Base-by-base conservation (phyloP, 2,113 vertebrate genomes). In the Opisthocomus hoazin region DNA sequence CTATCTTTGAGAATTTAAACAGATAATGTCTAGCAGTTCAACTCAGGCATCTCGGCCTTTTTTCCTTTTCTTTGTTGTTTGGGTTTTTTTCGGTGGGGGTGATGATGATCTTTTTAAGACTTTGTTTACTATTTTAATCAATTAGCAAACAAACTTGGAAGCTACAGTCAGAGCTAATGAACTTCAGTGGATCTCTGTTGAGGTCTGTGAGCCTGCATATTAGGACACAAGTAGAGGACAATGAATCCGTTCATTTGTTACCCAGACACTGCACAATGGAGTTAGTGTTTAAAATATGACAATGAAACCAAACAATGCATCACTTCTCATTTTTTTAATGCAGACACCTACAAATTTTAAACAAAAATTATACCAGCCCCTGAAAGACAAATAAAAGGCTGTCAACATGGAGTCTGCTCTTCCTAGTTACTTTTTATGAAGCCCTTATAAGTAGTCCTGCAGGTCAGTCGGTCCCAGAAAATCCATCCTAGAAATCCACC, bases 11-110 rank as follows among this genome's bases (percentile, higher is more conserved):
- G 68, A 94, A 91, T 80, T 91, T 94, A 90, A 96, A 77, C 58
- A 77, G 66, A 95, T 56, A 92, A 95, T 71, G 87, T 97, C 84
- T 96, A 65, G 81, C 93, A 94, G 91, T 73, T 91, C 84, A 70
- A 76, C 37, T 69, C 54, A 58, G 46, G 18, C 65, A 89, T 68
- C 24, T 53, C 95, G 77, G 29, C n/a, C 58, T 80, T 84, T 90
- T 66, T n/a, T 60, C 5, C 9, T 39, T 68, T 71, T 37, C 10
- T 46, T 43, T 14, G 5, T 5, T 39, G n/a, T n/a, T n/a, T n/a
- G n/a, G n/a, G n/a, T n/a, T 61, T 30, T 37, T 39, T 37, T 18
- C 14, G 2, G 19, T 2, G 27, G 1, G 5, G 22, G 17, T 58
- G 30, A 79, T 1, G 2, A 71, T 60, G 50, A 75, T 61, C 27